Evolutionary conservation across 2,888 invertebrate species (phyloP).

Genomic region (Alitta virens): DNA sequence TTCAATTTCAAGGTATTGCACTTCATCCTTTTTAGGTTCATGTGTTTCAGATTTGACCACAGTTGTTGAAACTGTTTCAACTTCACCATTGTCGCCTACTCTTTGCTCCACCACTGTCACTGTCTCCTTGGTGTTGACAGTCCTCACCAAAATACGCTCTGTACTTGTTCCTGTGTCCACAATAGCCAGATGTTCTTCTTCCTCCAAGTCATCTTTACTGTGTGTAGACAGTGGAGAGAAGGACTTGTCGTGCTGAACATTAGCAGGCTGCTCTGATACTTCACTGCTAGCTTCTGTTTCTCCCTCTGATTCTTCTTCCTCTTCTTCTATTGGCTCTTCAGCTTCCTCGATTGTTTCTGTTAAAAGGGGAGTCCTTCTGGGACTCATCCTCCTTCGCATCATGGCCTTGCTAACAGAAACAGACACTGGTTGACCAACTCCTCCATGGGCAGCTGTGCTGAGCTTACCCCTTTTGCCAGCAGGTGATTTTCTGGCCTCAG

Average conservation of each 20-base stretch:
- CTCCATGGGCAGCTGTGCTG: no score
- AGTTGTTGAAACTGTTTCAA: constrained; percentile 1
- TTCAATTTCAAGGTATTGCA: background rate
- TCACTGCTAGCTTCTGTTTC: constrained; percentile 2
- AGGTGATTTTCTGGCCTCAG: background rate
- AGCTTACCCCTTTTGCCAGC: no score
- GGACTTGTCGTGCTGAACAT: no score
- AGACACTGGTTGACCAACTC: no score
- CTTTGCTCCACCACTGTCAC: background rate
- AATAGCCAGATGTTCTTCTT: no score
- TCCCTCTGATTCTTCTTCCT: background rate
- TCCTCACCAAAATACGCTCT: no score
- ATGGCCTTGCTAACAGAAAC: no score
- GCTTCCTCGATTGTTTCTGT: background rate
- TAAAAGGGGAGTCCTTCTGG: background rate
- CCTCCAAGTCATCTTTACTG: no score
- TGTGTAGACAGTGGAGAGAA: no score
- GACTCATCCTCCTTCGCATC: no score
- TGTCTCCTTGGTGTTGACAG: background rate
- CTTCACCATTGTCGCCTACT: background rate
- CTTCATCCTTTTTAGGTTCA: background rate
- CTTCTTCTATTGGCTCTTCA: background rate
- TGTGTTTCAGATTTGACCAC: background rate
- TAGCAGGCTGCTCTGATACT: background rate
- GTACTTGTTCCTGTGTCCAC: no score